These are phyloP conservation scores for Nothura maculosa DNA, from an alignment of 2,797 vertebrate species.

Conservation along the genomic window DNA sequence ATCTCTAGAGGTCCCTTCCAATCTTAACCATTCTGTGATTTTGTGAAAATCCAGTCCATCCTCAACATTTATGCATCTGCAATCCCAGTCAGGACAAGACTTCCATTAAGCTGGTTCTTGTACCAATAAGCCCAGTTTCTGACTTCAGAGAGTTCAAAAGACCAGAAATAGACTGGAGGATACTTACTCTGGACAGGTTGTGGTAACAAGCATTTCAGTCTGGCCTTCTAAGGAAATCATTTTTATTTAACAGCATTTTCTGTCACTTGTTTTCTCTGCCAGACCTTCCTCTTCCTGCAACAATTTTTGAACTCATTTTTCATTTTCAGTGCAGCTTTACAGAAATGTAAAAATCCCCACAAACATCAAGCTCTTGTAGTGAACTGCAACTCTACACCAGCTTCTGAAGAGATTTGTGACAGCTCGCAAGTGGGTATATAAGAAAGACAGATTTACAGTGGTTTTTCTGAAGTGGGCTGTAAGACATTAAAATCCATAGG, in stretches of 20 bases:
- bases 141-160: background rate
- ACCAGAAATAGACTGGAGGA: background rate
- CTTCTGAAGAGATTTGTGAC: slow-evolving; percentile 3
- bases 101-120: background rate
- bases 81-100: background rate
- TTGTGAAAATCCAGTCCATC: background rate
- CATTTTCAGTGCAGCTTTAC: background rate
- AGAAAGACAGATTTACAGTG: slow-evolving; percentile 13
- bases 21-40: too few species aligned
- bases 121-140: background rate
- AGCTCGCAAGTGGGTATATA: background rate
- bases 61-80: background rate
- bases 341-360: background rate
- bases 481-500: background rate
- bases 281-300: background rate
- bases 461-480: background rate
- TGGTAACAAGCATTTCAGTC: background rate
- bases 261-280: background rate
- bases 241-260: background rate
- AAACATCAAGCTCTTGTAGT: background rate
- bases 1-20: too few species aligned
- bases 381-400: background rate
- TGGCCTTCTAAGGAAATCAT: background rate
- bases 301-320: background rate
- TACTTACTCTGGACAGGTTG: background rate